These are phyloP conservation scores for Mechanitis mazaeus DNA, from an alignment of 2,888 invertebrate species.

Conservation along the genomic window DNA sequence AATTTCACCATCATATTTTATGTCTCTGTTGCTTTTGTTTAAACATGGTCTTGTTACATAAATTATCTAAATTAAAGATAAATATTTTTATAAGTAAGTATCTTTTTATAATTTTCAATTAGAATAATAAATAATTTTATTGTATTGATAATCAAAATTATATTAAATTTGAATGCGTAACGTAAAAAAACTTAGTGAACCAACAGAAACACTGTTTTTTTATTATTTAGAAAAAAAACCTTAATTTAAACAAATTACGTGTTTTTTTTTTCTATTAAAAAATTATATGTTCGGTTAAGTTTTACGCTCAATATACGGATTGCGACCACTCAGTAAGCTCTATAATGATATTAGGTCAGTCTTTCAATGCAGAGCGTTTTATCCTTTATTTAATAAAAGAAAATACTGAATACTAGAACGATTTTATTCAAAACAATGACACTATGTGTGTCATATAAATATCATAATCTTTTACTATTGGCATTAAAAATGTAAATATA, in stretches of 20 bases:
- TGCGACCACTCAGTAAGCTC: slow-evolving; percentile 20
- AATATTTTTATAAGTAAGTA: not conserved
- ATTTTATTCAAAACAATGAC: not conserved
- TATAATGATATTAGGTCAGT: slow-evolving; percentile 24
- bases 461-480: no score
- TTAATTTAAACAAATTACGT: no score
- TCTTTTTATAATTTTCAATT: no score
- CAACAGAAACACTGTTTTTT: no score
- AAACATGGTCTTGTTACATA: not conserved
- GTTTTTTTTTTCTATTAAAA: slow-evolving; percentile 17
- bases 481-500: no score
- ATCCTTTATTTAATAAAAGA: no score
- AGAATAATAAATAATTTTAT: no score
- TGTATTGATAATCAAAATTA: no score
- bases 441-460: no score
- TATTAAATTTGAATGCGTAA: no score
- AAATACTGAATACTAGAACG: not conserved
- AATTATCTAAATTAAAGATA: not conserved
- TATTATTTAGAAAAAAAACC: no score
- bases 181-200: no score
- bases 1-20: slow-evolving; percentile 8
- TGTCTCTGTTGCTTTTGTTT: not conserved
- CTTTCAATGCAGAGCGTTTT: slow-evolving; percentile 19
- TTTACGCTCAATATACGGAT: slow-evolving; percentile 21
- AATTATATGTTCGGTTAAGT: slow-evolving; percentile 18